A percentile compares a stretch with the other conserved stretches of the same genome.
Evolutionary conservation across 2,797 vertebrate species (phyloP).

Genomic region (Lateolabrax maculatus): DNA sequence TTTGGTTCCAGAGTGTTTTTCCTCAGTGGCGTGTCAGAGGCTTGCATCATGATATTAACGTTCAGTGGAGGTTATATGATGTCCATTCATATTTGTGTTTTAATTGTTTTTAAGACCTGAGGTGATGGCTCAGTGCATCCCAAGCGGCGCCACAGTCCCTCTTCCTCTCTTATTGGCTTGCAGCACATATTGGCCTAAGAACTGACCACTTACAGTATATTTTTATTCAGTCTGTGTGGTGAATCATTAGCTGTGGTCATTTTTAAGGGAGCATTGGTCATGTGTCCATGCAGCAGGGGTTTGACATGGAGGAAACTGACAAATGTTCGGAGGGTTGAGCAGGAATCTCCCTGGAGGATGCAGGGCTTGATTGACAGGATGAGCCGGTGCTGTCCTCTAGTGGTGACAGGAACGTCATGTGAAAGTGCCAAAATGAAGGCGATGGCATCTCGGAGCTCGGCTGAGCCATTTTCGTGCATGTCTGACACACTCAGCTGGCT

Average conservation of each 20-base stretch:
- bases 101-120: neutral
- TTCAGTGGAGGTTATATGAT: neutral
- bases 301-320: conserved; percentile 18
- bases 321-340: conserved; percentile 30
- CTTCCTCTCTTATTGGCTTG: neutral
- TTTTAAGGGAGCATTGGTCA: conserved; percentile 24
- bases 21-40: neutral
- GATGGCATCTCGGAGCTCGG: neutral
- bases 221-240: conserved; percentile 11
- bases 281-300: neutral
- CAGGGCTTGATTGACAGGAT: neutral
- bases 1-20: conserved; percentile 9
- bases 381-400: conserved; percentile 56
- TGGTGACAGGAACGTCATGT: conserved; percentile 28
- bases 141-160: neutral
- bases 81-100: conserved; percentile 12
- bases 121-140: neutral
- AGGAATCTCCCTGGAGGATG: neutral
- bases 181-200: conserved; percentile 8
- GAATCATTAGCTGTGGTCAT: neutral
- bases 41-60: neutral
- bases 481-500: conserved; percentile 6
- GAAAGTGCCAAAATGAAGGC: neutral
- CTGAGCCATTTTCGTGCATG: neutral
- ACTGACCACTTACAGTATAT: neutral